Conservation (phyloP, 2,888 invertebrate genomes). For the Hypomecis atomaria region DNA sequence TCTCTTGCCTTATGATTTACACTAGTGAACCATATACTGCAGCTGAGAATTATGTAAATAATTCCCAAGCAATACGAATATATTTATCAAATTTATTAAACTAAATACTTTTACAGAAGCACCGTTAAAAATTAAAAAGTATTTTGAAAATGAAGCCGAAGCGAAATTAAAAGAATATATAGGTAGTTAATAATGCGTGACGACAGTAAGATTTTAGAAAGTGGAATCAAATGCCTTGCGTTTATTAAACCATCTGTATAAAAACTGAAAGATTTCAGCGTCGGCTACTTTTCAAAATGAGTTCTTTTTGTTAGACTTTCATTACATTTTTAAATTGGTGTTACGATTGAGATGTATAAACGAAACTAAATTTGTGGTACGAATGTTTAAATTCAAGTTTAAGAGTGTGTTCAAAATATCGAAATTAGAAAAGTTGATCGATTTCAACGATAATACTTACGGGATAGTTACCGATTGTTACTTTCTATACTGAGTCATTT, state of each 20-base stretch:
- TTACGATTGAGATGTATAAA: neutral
- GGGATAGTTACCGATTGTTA: too few species aligned
- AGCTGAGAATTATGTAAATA: too few species aligned
- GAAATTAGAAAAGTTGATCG: too few species aligned
- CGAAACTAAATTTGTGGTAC: neutral
- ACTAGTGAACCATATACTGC: too few species aligned
- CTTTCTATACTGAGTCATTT: too few species aligned
- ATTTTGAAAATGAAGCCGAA: slow-evolving; percentile 1
- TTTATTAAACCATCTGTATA: slow-evolving; percentile 19
- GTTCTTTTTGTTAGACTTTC: neutral
- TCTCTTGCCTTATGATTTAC: too few species aligned
- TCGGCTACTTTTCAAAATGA: slow-evolving; percentile 2
- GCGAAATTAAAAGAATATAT: slow-evolving; percentile 12
- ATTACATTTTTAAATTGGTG: neutral
- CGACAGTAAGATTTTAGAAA: slow-evolving; percentile 15
- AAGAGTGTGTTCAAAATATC: too few species aligned
- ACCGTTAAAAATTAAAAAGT: too few species aligned
- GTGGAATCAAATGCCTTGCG: neutral
- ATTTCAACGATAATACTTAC: too few species aligned
- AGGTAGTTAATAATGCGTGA: slow-evolving; percentile 21
- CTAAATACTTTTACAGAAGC: too few species aligned
- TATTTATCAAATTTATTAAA: too few species aligned
- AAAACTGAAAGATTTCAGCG: slow-evolving; percentile 9
- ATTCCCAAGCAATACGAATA: too few species aligned
- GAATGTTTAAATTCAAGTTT: neutral